Evolutionary conservation across 2,888 invertebrate species (phyloP).

Genomic region (Meta bourneti): DNA sequence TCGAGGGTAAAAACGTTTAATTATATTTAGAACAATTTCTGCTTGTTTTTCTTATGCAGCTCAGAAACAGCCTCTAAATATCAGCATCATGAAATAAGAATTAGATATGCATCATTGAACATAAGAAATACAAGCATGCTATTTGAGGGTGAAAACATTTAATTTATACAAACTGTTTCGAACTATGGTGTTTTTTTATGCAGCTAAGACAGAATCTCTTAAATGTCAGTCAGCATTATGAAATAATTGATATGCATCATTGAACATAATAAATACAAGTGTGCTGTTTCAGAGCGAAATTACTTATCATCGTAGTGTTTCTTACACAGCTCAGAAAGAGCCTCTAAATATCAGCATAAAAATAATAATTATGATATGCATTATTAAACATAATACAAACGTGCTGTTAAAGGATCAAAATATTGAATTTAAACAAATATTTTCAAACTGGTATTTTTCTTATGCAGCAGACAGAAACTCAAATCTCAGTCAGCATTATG

Average conservation of each 20-base stretch:
- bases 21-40: not conserved
- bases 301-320: no score
- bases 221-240: constrained; percentile 83
- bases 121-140: not conserved
- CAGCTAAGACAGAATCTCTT: constrained; percentile 28
- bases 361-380: not conserved
- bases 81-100: constrained; percentile 82
- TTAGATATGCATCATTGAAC: not conserved
- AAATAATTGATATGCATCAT: not conserved
- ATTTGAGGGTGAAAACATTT: no score
- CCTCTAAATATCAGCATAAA: constrained; percentile 20
- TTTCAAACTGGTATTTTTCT: no score
- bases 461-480: constrained; percentile 31
- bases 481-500: constrained; percentile 83
- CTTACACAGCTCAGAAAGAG: not conserved
- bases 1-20: not conserved
- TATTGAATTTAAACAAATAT: no score
- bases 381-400: no score
- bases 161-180: not conserved
- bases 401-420: no score
- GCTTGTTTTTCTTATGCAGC: not conserved
- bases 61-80: constrained; percentile 48
- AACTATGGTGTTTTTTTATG: not conserved
- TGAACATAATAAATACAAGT: not conserved
- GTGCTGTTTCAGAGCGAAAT: no score